phyloP scores from a whole-genome alignment of 2,113 vertebrate species.

The Leucopsar rothschildi region DNA sequence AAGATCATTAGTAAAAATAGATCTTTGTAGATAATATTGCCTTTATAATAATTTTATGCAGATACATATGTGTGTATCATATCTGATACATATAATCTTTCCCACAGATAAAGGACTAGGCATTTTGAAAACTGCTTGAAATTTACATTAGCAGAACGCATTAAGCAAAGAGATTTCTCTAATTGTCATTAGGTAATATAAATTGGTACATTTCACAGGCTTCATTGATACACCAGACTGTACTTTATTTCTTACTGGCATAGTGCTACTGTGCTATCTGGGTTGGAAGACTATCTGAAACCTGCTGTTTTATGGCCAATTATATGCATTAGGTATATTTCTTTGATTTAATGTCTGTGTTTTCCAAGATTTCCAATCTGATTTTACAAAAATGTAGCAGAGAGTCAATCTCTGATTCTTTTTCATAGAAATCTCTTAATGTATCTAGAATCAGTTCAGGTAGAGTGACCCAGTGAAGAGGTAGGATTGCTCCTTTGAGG shows the following conservation, averaged over 20 bases:
- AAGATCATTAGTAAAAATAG: neutral
- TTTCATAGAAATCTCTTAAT: neutral
- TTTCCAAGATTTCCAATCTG: neutral
- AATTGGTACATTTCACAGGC: constrained; percentile 21
- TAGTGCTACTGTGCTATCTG: neutral
- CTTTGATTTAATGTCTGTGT: neutral
- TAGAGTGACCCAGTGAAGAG: neutral
- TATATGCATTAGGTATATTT: neutral
- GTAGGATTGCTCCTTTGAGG: neutral
- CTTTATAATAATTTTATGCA: neutral
- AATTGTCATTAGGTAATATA: constrained; percentile 19
- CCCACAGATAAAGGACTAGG: neutral
- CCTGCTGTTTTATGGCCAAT: neutral
- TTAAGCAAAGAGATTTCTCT: constrained; percentile 14
- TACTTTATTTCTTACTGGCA: neutral
- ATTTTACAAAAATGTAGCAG: neutral
- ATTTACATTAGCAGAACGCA: neutral
- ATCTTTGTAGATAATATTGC: neutral
- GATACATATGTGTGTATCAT: neutral
- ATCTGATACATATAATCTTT: neutral
- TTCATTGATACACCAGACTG: neutral
- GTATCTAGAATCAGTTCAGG: neutral
- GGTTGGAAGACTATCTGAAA: neutral
- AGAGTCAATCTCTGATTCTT: neutral
- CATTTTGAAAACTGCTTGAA: constrained; percentile 1